Conservation (phyloP, 2,113 vertebrate genomes). For the Antechinus flavipes region DNA sequence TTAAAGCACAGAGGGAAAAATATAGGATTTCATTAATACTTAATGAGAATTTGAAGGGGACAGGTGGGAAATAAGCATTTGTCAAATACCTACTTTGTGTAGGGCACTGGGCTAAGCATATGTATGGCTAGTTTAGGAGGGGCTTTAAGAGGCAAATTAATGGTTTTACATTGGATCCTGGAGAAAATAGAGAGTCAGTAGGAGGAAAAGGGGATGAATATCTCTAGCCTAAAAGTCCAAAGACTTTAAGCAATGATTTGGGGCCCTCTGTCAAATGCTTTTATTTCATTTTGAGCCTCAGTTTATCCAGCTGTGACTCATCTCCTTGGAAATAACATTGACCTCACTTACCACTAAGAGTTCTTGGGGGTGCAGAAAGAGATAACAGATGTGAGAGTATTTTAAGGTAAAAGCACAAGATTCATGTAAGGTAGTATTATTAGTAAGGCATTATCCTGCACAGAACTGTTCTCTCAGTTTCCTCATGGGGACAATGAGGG, state of each 20-base stretch:
- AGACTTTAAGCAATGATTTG: not conserved
- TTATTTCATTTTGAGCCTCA: not conserved
- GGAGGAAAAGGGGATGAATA: not conserved
- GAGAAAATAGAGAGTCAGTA: not conserved
- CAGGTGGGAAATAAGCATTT: not conserved
- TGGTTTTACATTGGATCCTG: not conserved
- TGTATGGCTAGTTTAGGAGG: not conserved
- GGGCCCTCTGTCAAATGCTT: not conserved
- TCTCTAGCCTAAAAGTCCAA: not conserved
- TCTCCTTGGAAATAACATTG: not conserved
- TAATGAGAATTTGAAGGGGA: not conserved
- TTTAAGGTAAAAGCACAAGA: not conserved
- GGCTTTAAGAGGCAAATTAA: not conserved
- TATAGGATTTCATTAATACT: not conserved
- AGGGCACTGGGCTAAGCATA: not conserved
- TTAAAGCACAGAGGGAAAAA: not conserved
- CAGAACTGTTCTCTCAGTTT: not conserved
- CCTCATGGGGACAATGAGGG: not conserved
- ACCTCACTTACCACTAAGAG: not conserved
- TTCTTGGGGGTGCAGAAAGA: not conserved
- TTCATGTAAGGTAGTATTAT: not conserved
- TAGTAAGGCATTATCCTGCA: not conserved
- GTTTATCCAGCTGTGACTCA: not conserved
- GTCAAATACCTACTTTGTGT: not conserved
- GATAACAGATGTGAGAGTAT: constrained; percentile 2